phyloP scores from a whole-genome alignment of 2,797 vertebrate species.

The Moxostoma hubbsi region DNA sequence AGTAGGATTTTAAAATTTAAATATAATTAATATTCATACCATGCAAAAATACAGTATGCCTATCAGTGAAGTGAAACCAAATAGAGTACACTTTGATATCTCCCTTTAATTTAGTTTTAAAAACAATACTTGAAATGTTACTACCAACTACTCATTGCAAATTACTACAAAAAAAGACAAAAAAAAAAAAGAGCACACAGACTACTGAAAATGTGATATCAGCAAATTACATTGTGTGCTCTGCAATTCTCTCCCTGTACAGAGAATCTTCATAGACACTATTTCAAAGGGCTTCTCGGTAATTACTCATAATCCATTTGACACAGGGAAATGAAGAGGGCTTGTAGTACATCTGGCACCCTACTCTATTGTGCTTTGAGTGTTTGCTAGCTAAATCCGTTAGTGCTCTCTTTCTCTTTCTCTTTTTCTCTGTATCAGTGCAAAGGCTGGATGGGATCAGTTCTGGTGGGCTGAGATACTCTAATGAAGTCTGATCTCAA shows the following conservation, averaged over 20 bases:
- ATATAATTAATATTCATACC: background rate
- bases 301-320: constrained; percentile 64
- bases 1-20: background rate
- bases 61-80: background rate
- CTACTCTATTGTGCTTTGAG: constrained; percentile 40
- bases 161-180: constrained; percentile 41
- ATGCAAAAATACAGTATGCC: background rate
- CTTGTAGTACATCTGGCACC: constrained; percentile 35
- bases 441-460: constrained; percentile 44
- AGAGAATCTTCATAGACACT: constrained; percentile 53
- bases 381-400: constrained; percentile 40
- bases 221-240: constrained; percentile 60
- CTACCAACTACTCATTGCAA: constrained; percentile 41
- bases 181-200: constrained; percentile 33
- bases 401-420: constrained; percentile 19
- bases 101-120: constrained; percentile 41
- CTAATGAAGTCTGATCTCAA: constrained; percentile 50
- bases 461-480: constrained; percentile 41
- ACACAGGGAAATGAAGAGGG: constrained; percentile 49
- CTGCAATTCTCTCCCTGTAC: constrained; percentile 49
- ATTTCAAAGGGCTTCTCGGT: constrained; percentile 61
- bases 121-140: constrained; percentile 31
- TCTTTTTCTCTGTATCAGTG: constrained; percentile 40
- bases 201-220: constrained; percentile 53
- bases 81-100: constrained; percentile 7